phyloP scores from a whole-genome alignment of 2,797 vertebrate species.

The Catamblyrhynchus diadema region DNA sequence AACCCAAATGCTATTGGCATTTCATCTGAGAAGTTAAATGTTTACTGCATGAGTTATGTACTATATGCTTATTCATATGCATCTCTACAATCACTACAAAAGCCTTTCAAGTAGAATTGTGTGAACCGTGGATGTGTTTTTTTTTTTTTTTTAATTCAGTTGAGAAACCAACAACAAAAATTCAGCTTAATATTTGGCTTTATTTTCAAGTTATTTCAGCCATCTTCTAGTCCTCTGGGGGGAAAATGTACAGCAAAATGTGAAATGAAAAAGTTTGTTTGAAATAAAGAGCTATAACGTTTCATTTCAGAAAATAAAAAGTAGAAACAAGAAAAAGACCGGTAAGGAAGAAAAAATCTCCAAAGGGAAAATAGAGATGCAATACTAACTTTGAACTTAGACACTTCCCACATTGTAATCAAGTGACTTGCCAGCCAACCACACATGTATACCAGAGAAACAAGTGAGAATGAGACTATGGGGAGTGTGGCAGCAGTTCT shows the following conservation, averaged over 20 bases:
- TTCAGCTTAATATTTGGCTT: conserved; percentile 24
- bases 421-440: conserved; percentile 37
- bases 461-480: conserved; percentile 62
- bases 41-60: not conserved
- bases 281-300: not conserved
- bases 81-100: not conserved
- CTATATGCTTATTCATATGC: not conserved
- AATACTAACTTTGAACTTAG: conserved; percentile 39
- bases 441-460: not conserved
- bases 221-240: not conserved
- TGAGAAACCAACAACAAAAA: conserved; percentile 16
- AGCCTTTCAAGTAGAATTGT: not conserved
- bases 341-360: not conserved
- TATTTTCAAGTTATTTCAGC: conserved; percentile 32
- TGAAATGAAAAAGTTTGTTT: conserved; percentile 21
- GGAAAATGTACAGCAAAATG: not conserved
- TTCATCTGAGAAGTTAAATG: not conserved
- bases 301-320: not conserved
- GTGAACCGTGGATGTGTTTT: fast-evolving
- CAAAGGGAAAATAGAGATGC: not conserved
- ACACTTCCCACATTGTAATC: conserved; percentile 40
- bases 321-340: not conserved
- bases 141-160: not conserved
- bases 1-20: not conserved
- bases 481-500: conserved; percentile 50